These are phyloP conservation scores for Aldrovandia affinis DNA, from an alignment of 2,797 vertebrate genomes.

Conservation along the genomic window DNA sequence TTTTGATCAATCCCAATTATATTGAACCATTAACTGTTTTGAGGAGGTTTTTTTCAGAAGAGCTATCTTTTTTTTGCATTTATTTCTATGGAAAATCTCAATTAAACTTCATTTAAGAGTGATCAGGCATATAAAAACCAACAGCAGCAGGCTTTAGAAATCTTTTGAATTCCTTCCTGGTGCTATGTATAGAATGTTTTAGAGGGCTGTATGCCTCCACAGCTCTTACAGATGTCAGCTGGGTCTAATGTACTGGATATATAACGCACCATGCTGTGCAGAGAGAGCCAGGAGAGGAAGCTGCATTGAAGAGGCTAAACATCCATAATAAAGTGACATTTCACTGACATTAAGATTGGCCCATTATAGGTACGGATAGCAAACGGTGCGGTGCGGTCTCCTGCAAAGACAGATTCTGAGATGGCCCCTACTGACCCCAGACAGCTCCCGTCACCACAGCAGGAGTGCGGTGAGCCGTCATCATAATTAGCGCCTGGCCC, in stretches of 20 bases:
- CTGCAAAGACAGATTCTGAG: slow-evolving; percentile 65
- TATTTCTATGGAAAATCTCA: slow-evolving; percentile 19
- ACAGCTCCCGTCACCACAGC: slow-evolving; percentile 51
- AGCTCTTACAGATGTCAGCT: slow-evolving; percentile 73
- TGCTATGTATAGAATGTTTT: slow-evolving; percentile 53
- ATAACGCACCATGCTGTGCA: slow-evolving; percentile 74
- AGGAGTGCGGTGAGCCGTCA: slow-evolving; percentile 49
- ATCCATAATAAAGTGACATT: slow-evolving; percentile 84
- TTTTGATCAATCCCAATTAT: slow-evolving; percentile 20
- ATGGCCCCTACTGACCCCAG: slow-evolving; percentile 56
- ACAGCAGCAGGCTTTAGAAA: slow-evolving; percentile 18
- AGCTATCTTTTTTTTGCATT: neutral
- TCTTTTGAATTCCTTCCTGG: slow-evolving; percentile 24
- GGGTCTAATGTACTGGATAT: slow-evolving; percentile 73
- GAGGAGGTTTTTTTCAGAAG: neutral
- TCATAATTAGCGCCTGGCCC: slow-evolving; percentile 41
- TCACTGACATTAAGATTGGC: slow-evolving; percentile 82
- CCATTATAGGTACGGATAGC: slow-evolving; percentile 78
- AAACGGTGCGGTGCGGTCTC: slow-evolving; percentile 68
- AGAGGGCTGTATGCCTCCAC: slow-evolving; percentile 57
- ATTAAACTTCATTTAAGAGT: slow-evolving; percentile 17
- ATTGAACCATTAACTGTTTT: slow-evolving; percentile 1
- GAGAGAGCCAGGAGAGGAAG: slow-evolving; percentile 64
- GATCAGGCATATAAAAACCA: slow-evolving; percentile 19
- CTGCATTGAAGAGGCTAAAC: slow-evolving; percentile 68